Base-by-base conservation (phyloP, 2,888 invertebrate species). In the Drosophila kanekoi region DNA sequence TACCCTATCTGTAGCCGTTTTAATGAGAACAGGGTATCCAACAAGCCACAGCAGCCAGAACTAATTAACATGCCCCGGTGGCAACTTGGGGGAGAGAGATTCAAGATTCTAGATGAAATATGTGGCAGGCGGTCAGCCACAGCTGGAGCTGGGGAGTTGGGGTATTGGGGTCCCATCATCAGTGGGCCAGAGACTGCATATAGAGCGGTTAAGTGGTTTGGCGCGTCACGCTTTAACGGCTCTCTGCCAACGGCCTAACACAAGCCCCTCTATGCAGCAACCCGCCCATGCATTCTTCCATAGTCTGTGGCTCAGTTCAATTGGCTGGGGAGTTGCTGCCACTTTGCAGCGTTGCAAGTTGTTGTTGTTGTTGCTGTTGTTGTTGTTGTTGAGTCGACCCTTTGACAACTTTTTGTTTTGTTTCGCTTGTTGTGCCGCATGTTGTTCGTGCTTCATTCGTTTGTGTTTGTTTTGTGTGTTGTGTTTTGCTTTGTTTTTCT, bases 61-160 rank as follows among this genome's bases (percentile, higher is more conserved):
- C 77, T 77, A 72, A 77, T 77, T 72, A 77, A 69, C 76, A 77
- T 77, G 68, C 70, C 45, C 59, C 37, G 8, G 32, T 18, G 16
- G 32, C 9, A 23, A 11, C 10, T 8, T 3, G 32, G n/a, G 10
- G 18, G n/a, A 11, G 20, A 18, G 44, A 32, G 20, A 28, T 40
- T 48, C 59, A 48, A 58, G 59, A 56, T 60, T 44, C 56, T 49
- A 48, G 40, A 77, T 74, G 62, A 79, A 71, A 77, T 77, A 79
- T 79, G 79, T 79, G 79, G 77, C 77, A 73, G 76, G 76, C 78
- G 78, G 79, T 78, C 79, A 78, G 65, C 66, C 79, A 56, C 78
- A 79, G 76, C 72, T 59, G 63, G 20, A 57, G 32, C 16, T 45
- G 37, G 6, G 56, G 32, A 35, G 48, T 59, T 56, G 35, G 41